Conservation (phyloP, 1,140 invertebrate species). For the Probaryconus sp. region DNA sequence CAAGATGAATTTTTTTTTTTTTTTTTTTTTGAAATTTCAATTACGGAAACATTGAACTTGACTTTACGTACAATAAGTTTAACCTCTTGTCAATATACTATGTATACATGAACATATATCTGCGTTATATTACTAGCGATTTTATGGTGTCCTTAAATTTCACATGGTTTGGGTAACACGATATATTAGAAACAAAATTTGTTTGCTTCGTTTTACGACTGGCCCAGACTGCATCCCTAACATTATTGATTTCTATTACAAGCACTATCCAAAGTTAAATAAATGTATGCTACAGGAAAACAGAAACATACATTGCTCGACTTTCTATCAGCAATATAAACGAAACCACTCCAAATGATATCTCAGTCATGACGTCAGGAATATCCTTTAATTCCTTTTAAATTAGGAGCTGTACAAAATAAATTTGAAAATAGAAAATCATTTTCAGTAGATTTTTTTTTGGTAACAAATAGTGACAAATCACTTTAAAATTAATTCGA, state of each 20-base stretch:
- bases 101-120: conserved; percentile 36
- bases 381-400: too few relatives aligned
- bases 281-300: conserved; percentile 34
- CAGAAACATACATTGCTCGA: conserved; percentile 15
- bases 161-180: conserved; percentile 53
- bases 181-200: conserved; percentile 71
- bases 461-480: too few relatives aligned
- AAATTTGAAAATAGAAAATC: too few relatives aligned
- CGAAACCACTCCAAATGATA: too few relatives aligned
- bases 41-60: conserved; percentile 23
- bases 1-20: too few relatives aligned
- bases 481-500: too few relatives aligned
- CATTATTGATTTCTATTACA: conserved; percentile 75
- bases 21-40: too few relatives aligned
- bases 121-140: conserved; percentile 54
- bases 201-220: conserved; percentile 76
- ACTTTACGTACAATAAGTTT: conserved; percentile 15
- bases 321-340: neutral
- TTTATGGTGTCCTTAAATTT: conserved; percentile 61
- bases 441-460: too few relatives aligned
- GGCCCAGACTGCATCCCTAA: conserved; percentile 71
- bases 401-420: too few relatives aligned
- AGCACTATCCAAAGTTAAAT: conserved; percentile 53
- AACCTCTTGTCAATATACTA: conserved; percentile 45
- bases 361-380: too few relatives aligned